These are phyloP conservation scores for Hypomecis punctinalis DNA, from an alignment of 2,888 invertebrate genomes.

Conservation along the genomic window DNA sequence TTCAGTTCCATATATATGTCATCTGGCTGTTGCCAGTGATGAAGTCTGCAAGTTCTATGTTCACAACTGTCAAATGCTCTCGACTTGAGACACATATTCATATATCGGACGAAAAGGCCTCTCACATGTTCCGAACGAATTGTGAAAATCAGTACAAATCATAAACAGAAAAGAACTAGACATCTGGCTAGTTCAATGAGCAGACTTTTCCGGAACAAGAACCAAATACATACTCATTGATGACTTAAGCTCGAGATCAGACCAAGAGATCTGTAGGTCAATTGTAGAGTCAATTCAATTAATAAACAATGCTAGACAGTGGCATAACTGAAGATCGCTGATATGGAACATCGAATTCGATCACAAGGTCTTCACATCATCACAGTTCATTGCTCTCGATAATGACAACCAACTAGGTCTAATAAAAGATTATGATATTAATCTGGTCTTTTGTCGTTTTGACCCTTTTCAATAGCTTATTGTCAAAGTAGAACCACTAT, in stretches of 20 bases:
- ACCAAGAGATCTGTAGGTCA: slow-evolving; percentile 13
- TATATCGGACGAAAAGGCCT: no score
- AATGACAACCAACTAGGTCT: slow-evolving; percentile 15
- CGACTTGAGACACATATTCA: no score
- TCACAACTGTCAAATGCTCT: no score
- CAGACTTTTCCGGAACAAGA: neutral
- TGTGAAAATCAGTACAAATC: no score
- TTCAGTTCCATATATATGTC: no score
- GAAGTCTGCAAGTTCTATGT: no score
- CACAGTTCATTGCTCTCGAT: slow-evolving; percentile 21
- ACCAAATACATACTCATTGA: neutral
- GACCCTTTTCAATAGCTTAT: no score
- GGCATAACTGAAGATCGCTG: slow-evolving; percentile 8
- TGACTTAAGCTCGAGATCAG: neutral
- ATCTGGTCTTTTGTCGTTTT: neutral
- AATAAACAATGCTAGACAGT: slow-evolving; percentile 17
- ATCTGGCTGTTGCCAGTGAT: no score
- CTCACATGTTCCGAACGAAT: no score
- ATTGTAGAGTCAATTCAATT: slow-evolving; percentile 21
- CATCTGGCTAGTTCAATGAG: no score
- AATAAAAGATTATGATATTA: neutral
- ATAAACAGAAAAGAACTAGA: no score
- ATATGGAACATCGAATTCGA: slow-evolving; percentile 5
- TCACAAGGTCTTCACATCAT: slow-evolving; percentile 19
- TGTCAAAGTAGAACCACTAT: no score